Evolutionary conservation across 35 echinoderm and acorn worm species (phyloP).

Genomic region (Heliocidaris tuberculata): DNA sequence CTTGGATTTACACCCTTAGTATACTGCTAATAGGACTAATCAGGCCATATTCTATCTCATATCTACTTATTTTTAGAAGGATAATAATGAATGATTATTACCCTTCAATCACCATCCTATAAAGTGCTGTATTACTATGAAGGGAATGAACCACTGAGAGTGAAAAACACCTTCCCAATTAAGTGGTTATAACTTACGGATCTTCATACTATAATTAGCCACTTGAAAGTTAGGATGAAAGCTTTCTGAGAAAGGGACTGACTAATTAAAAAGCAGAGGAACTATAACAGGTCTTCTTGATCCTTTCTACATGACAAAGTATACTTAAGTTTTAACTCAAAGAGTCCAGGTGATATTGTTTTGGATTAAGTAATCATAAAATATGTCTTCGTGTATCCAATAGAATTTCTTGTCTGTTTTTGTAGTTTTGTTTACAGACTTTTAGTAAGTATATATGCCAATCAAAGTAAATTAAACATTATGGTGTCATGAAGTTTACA

Average conservation of each 20-base stretch:
- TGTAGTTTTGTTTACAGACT: too few relatives aligned
- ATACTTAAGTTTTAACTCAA: too few relatives aligned
- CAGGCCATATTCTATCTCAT: neutral
- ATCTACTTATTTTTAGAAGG: neutral
- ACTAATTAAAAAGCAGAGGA: neutral
- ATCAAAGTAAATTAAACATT: too few relatives aligned
- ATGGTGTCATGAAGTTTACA: too few relatives aligned
- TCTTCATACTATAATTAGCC: neutral
- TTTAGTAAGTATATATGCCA: too few relatives aligned
- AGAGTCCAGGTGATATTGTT: too few relatives aligned
- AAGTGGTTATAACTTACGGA: neutral
- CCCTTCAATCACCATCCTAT: neutral
- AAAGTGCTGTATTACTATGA: neutral
- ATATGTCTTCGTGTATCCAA: too few relatives aligned
- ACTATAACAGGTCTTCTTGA: neutral
- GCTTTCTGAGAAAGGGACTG: neutral
- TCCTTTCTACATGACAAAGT: too few relatives aligned
- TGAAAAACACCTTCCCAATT: neutral
- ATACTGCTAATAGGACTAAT: neutral
- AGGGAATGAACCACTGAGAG: neutral
- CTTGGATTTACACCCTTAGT: neutral
- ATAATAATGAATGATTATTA: neutral
- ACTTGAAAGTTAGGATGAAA: neutral
- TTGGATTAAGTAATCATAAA: too few relatives aligned
- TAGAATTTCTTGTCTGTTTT: too few relatives aligned